phyloP scores from a whole-genome alignment of 1,140 invertebrate genomes.

The Notospermus geniculatus region DNA sequence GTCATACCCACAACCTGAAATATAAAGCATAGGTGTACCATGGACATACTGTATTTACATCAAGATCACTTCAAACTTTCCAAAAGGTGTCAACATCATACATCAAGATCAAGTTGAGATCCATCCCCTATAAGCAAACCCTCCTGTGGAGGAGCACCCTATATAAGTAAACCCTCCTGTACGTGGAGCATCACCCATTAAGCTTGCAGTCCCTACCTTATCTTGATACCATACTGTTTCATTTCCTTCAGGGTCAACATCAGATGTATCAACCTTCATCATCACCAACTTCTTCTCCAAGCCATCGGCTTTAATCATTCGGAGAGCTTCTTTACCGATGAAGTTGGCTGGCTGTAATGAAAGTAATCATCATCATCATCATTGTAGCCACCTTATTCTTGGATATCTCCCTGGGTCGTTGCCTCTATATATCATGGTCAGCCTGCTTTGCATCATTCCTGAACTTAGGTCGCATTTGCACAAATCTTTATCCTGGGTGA shows the following conservation, averaged over 20 bases:
- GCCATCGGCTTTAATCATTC: constrained; percentile 32
- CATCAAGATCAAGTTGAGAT: too few species aligned
- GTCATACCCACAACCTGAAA: constrained; percentile 49
- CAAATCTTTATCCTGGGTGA: too few species aligned
- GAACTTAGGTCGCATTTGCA: too few species aligned
- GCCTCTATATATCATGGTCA: too few species aligned
- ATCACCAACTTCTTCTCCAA: constrained; percentile 32
- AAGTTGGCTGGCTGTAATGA: constrained; percentile 34
- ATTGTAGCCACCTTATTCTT: too few species aligned
- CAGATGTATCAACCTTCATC: constrained; percentile 37
- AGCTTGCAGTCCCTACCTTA: constrained; percentile 22
- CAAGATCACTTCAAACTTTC: background rate
- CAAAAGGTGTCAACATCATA: constrained; percentile 1
- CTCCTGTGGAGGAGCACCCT: too few species aligned
- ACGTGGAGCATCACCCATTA: background rate
- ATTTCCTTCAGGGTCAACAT: constrained; percentile 49
- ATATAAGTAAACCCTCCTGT: constrained; percentile 3
- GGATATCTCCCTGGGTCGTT: too few species aligned
- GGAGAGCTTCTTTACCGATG: constrained; percentile 43
- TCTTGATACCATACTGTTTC: constrained; percentile 28
- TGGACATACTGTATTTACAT: too few species aligned
- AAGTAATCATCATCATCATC: background rate
- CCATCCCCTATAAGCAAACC: too few species aligned
- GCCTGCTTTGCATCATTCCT: too few species aligned
- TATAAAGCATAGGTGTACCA: constrained; percentile 5